A percentile compares a stretch with the other conserved stretches of the same genome.
phyloP scores from a whole-genome alignment of 2,888 invertebrate genomes.

The Coleophora flavipennella region DNA sequence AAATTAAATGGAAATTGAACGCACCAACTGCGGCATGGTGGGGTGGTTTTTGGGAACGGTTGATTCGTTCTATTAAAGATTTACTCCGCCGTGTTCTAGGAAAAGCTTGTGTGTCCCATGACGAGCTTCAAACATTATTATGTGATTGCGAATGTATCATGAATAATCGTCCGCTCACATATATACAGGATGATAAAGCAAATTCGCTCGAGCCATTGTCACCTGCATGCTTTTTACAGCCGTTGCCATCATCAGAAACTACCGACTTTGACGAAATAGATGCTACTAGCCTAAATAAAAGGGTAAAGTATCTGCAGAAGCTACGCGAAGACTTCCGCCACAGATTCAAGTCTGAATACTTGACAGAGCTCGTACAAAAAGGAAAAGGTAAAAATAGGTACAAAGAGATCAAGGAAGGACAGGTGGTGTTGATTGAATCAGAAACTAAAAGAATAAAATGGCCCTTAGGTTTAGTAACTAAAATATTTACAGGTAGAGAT shows the following conservation, averaged over 20 bases:
- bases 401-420: too few species aligned
- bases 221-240: not conserved
- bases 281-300: not conserved
- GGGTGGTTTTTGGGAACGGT: conserved; percentile 4
- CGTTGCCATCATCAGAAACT: not conserved
- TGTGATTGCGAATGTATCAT: not conserved
- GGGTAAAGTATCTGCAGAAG: not conserved
- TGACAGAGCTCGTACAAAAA: too few species aligned
- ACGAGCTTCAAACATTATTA: not conserved
- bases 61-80: not conserved
- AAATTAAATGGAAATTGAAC: conserved; percentile 1
- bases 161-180: not conserved
- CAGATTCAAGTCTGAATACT: too few species aligned
- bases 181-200: not conserved
- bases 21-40: conserved; percentile 3
- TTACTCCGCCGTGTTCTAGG: not conserved
- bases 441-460: too few species aligned
- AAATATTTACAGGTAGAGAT: too few species aligned
- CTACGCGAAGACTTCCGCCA: too few species aligned
- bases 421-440: not conserved
- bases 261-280: not conserved
- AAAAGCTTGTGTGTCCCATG: not conserved
- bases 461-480: too few species aligned
- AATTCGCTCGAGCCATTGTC: not conserved
- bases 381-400: too few species aligned